Evolutionary conservation across 2,888 invertebrate species (phyloP), one percentile per base, ranked within the genome.

Genomic region (Apamea sordens): DNA sequence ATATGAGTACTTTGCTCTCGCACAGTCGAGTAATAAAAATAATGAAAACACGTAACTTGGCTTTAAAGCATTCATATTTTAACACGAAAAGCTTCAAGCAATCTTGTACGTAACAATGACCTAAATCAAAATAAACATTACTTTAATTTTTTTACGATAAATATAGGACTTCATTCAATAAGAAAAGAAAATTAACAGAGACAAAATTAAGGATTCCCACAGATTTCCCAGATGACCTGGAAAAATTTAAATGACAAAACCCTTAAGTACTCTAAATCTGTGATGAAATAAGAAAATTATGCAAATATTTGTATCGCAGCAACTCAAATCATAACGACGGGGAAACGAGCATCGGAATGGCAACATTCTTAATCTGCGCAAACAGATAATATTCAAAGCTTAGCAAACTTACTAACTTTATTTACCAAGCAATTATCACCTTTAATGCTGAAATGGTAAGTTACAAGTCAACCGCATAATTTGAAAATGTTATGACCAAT

Each of bases 311-410:
- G 76, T 87, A 83, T 82, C 81, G 72, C 74, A 80, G 64, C 85
- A 87, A 88, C 89, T 87, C 84, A 81, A 88, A 90, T 89, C 87
- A 89, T 90, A 92, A 91, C 90, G 89, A 89, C 89, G 88, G 91
- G 80, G 85, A 88, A 93, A 94, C 91, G 92, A 93, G 92, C 93
- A 93, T 92, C 90, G 92, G 91, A 92, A 90, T 90, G 88, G 90
- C 89, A 91, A 92, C 92, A 93, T 93, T 93, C 92, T 90, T 94
- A 95, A 95, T 94, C 94, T 94, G 90, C 88, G 91, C 91, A 92
- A 92, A 92, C 92, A 92, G 92, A 93, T 93, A 93, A 93, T 93
- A 93, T 89, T 93, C 93, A 90, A 90, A 90, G 88, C 90, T 88
- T 85, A 86, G 86, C 91, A 89, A 88, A 82, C 81, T 79, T 81